phyloP scores from a whole-genome alignment of 37 sponge, comb jelly and placozoan genomes.

The Crambe crambe region DNA sequence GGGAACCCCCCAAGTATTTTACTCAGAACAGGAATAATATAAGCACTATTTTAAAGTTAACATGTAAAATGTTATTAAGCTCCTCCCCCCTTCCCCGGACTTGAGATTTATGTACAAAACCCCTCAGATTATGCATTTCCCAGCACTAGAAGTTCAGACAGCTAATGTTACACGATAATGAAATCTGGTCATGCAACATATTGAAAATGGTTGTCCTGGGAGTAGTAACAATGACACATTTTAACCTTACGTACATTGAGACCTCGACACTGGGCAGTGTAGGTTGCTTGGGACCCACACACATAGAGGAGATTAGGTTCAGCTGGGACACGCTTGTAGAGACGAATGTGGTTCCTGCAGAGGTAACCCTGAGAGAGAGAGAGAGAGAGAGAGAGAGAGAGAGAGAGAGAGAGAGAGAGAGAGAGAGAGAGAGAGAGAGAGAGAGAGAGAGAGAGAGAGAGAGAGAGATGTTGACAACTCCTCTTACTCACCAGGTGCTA shows the following conservation, averaged over 20 bases:
- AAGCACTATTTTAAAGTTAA: too few species aligned
- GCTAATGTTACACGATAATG: too few species aligned
- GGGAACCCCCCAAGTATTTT: too few species aligned
- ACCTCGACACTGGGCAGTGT: not conserved
- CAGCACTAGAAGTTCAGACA: not conserved
- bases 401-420: conserved; percentile 27
- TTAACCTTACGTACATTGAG: conserved; percentile 1
- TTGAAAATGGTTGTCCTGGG: too few species aligned
- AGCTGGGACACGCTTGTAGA: conserved; percentile 1
- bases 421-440: conserved; percentile 23
- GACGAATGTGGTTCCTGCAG: conserved; percentile 30
- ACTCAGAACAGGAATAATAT: too few species aligned
- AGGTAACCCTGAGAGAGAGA: too few species aligned
- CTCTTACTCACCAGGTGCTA: not conserved
- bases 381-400: conserved; percentile 12
- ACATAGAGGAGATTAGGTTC: not conserved
- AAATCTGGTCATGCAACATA: too few species aligned
- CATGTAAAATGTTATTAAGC: too few species aligned
- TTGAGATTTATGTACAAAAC: not conserved
- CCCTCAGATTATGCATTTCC: not conserved
- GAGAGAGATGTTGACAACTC: not conserved
- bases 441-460: not conserved
- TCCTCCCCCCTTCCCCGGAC: too few species aligned
- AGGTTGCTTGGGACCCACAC: conserved; percentile 26
- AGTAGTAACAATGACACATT: too few species aligned